phyloP scores from a whole-genome alignment of 1,140 invertebrate genomes.

The Aphis gossypii region DNA sequence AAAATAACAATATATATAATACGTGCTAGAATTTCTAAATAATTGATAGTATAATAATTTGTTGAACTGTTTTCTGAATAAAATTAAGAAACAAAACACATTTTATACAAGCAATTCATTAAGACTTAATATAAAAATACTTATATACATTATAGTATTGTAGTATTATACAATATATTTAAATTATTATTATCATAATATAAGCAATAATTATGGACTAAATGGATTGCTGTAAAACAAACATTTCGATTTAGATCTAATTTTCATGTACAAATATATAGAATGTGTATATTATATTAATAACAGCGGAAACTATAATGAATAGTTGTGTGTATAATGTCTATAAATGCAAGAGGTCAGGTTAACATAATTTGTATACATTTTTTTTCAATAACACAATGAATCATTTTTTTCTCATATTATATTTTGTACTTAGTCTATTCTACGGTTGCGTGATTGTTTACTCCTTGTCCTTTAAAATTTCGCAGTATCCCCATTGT shows the following conservation, averaged over 20 bases:
- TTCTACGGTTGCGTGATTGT: slow-evolving; percentile 31
- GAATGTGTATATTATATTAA: neutral
- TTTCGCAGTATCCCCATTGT: slow-evolving; percentile 40
- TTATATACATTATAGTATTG: neutral
- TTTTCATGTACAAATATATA: neutral
- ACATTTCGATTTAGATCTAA: slow-evolving; percentile 12
- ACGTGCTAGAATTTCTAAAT: slow-evolving; percentile 27
- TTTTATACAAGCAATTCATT: neutral
- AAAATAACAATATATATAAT: neutral
- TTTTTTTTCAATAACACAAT: slow-evolving; percentile 7
- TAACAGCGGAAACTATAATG: neutral
- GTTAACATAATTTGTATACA: slow-evolving; percentile 25
- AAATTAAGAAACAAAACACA: neutral
- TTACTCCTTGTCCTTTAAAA: slow-evolving; percentile 26
- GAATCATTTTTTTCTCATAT: slow-evolving; percentile 23
- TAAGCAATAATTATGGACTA: neutral
- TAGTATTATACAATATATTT: neutral
- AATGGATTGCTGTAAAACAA: neutral
- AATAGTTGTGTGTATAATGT: neutral
- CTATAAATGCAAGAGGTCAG: neutral
- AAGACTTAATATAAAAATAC: neutral
- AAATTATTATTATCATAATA: neutral
- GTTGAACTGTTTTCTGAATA: neutral
- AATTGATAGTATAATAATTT: neutral
- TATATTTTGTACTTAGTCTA: slow-evolving; percentile 15